Percentiles rank a stretch among this genome's conserved stretches.
Evolutionary conservation across 2,113 vertebrate genomes (phyloP).

Genomic region (Silurus meridionalis): DNA sequence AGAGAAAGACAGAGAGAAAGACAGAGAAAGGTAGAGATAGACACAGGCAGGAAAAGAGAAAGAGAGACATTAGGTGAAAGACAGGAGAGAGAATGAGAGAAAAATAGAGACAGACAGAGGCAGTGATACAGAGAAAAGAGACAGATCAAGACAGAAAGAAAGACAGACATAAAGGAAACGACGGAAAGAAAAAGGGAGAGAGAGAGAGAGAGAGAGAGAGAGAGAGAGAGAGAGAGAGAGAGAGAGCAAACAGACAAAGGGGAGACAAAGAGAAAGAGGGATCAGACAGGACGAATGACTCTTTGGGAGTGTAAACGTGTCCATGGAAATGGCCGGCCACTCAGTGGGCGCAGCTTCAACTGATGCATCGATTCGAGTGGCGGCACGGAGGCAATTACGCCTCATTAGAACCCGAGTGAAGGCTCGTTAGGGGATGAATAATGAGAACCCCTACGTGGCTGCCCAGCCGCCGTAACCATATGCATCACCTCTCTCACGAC

Average conservation of each 20-base stretch:
- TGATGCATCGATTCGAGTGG: slow-evolving; percentile 57
- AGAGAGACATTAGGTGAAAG: too few species aligned
- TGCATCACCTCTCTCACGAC: slow-evolving; percentile 52
- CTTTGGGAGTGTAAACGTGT: slow-evolving; percentile 28
- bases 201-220: too few species aligned
- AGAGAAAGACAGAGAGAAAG: too few species aligned
- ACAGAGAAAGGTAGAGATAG: too few species aligned
- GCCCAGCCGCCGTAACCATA: slow-evolving; percentile 53
- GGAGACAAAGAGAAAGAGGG: background rate
- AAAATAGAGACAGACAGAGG: too few species aligned
- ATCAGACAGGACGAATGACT: background rate
- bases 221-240: background rate
- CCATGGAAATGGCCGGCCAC: slow-evolving; percentile 52
- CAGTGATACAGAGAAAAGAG: background rate
- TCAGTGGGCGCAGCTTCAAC: slow-evolving; percentile 42
- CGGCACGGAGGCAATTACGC: slow-evolving; percentile 60
- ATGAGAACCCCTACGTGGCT: slow-evolving; percentile 61
- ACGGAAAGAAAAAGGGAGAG: too few species aligned
- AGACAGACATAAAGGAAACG: background rate
- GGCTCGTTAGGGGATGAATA: slow-evolving; percentile 71
- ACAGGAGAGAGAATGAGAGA: too few species aligned
- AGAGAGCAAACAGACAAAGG: background rate
- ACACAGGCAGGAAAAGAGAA: too few species aligned
- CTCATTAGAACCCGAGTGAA: slow-evolving; percentile 69
- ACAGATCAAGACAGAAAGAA: background rate